A percentile compares a stretch with the other conserved stretches of the same genome.
phyloP scores from a whole-genome alignment of 1,140 invertebrate species.

The Brachionus koreanus region DNA sequence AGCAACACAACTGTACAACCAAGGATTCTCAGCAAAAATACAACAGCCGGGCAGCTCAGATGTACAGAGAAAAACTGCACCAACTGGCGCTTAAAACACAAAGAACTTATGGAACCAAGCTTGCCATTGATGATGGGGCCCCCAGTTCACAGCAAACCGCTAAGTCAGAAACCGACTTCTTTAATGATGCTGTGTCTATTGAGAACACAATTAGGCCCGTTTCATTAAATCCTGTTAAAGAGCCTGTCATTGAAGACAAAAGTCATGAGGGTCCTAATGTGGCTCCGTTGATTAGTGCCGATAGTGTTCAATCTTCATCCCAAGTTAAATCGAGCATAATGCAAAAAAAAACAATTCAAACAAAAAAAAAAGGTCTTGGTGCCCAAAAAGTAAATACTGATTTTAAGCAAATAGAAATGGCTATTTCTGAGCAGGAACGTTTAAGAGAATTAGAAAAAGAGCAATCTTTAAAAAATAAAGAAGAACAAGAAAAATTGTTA shows the following conservation, averaged over 20 bases:
- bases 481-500: slow-evolving; percentile 64
- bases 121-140: slow-evolving; percentile 53
- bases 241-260: neutral
- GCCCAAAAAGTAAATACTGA: slow-evolving; percentile 87
- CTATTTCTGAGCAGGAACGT: slow-evolving; percentile 75
- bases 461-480: slow-evolving; percentile 60
- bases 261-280: slow-evolving; percentile 59
- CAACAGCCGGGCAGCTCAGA: slow-evolving; percentile 84
- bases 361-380: slow-evolving; percentile 75
- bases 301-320: slow-evolving; percentile 61
- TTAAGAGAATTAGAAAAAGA: slow-evolving; percentile 61
- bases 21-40: slow-evolving; percentile 95
- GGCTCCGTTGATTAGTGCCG: slow-evolving; percentile 49
- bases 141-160: neutral
- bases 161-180: neutral
- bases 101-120: slow-evolving; percentile 80
- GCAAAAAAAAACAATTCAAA: neutral
- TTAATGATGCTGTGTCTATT: neutral
- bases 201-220: neutral
- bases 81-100: slow-evolving; percentile 77
- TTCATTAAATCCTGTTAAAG: neutral
- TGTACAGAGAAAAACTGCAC: slow-evolving; percentile 68
- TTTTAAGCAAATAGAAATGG: slow-evolving; percentile 89
- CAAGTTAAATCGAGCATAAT: slow-evolving; percentile 27
- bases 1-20: slow-evolving; percentile 82